Conservation (phyloP, 2,797 vertebrate genomes). For the Aplochiton taeniatus region DNA sequence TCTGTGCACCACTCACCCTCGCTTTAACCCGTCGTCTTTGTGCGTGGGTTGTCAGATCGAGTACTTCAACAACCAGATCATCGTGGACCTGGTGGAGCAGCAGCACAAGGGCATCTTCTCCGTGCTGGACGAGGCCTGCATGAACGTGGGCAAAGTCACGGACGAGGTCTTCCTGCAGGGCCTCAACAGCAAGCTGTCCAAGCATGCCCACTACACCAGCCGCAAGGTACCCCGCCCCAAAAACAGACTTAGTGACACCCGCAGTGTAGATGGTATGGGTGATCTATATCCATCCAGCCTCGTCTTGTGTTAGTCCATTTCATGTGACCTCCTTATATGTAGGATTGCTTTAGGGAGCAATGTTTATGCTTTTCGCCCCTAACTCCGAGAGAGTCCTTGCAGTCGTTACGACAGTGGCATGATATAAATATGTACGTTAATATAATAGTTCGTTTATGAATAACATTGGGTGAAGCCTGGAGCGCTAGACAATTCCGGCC, state of each 20-base stretch:
- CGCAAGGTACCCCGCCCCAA: conserved; percentile 83
- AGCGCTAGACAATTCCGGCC: no score
- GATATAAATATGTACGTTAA: no score
- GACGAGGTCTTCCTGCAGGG: conserved; percentile 96
- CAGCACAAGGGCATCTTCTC: conserved; percentile 97
- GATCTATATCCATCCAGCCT: no score
- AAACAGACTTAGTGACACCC: neutral
- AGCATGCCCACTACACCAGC: conserved; percentile 94
- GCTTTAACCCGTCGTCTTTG: neutral
- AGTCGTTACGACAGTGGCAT: no score
- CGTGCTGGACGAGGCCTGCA: conserved; percentile 94
- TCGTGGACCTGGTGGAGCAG: conserved; percentile 96
- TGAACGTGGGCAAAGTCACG: conserved; percentile 97
- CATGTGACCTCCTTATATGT: no score
- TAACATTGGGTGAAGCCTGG: no score
- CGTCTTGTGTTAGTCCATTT: no score
- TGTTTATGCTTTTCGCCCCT: no score
- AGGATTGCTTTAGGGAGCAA: no score
- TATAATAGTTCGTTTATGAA: no score
- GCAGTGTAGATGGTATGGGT: no score
- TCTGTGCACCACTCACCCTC: neutral
- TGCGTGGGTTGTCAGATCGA: conserved; percentile 80
- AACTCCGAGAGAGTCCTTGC: no score
- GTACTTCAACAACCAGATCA: conserved; percentile 99
- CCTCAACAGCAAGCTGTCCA: conserved; percentile 90